A percentile compares a stretch with the other conserved stretches of the same genome.
These are phyloP conservation scores for Phataginus tricuspis DNA, from an alignment of 2,797 vertebrate genomes.

Conservation along the genomic window DNA sequence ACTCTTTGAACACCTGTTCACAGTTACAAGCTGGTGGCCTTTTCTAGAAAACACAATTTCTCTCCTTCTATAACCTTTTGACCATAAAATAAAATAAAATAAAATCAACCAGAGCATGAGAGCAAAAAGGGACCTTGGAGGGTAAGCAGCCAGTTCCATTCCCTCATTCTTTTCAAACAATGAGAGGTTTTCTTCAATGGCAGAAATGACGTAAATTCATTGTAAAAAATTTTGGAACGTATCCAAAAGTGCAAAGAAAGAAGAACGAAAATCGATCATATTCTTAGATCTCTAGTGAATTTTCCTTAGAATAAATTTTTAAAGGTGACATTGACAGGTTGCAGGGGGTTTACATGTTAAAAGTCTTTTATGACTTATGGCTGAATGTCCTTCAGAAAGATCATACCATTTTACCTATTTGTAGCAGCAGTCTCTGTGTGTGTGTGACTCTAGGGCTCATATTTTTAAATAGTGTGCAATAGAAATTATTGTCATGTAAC, in stretches of 20 bases:
- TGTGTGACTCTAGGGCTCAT: not conserved
- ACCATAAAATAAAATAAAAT: not conserved
- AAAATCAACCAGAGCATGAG: not conserved
- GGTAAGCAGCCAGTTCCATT: not conserved
- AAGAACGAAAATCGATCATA: not conserved
- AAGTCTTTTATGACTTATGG: not conserved
- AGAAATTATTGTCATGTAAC: not conserved
- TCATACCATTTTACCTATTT: not conserved
- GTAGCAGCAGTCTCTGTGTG: not conserved
- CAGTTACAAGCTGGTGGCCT: not conserved
- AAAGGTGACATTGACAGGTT: not conserved
- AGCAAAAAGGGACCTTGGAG: not conserved
- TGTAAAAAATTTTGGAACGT: not conserved
- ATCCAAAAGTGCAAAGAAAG: not conserved
- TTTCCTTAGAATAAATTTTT: not conserved
- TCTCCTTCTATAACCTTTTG: slow-evolving; percentile 37
- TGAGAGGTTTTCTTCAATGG: not conserved
- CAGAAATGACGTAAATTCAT: slow-evolving; percentile 8
- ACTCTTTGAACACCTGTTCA: not conserved
- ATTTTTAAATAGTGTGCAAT: not conserved
- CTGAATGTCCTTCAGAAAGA: not conserved
- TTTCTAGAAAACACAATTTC: not conserved
- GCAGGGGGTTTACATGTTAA: not conserved
- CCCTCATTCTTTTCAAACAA: not conserved
- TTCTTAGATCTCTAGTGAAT: not conserved